Evolutionary conservation across 1,140 invertebrate species (phyloP), one percentile per base, ranked within the genome.

Genomic region (Metopolophium dirhodum): DNA sequence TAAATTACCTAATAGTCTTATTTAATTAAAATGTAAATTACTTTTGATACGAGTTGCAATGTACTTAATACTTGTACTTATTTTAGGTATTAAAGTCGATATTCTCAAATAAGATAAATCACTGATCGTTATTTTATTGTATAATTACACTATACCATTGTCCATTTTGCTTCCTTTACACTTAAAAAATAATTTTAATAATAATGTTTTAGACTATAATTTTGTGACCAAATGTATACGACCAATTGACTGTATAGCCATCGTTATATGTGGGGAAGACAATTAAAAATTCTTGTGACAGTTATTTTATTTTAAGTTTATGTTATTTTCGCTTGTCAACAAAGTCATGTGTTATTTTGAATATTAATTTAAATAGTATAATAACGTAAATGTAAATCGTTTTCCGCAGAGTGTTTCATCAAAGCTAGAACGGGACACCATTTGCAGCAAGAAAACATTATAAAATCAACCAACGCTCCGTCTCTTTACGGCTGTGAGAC

Each of bases 401-500:
- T 95, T 95, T 23, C 6, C n/a, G 30, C 94, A 97, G 97, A 97
- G 94, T 98, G 97, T 94, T 98, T 97, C 7, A 96, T 97, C 2
- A 96, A 97, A 94, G 96, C 96, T 4, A 96, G 96, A 77, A 96
- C 97, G 11, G 97, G 97, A 0, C 97, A 97, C 95, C 96, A 97
- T 37, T 95, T 98, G 47, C 96, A 96, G 51, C 96, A 96, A 94
- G 96, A 96, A 0, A 96, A 97, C 6, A 96, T 97, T 2, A 96
- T 96, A 88, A 96, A 97, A 88, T 96, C 97, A 2, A 96, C 96
- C 47, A 95, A 96, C 9, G 97, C 97, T 2, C 96, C 96, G 3
- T 96, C 96, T 49, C 95, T 98, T 23, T 96, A 97, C 35, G 97
- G 97, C 49, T 98, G 97, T 95, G 97, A 98, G 94, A 95, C 96